A percentile compares a stretch with the other conserved stretches of the same genome.
Evolutionary conservation across 2,888 invertebrate genomes (phyloP).

Genomic region (Odontocolon sp.): DNA sequence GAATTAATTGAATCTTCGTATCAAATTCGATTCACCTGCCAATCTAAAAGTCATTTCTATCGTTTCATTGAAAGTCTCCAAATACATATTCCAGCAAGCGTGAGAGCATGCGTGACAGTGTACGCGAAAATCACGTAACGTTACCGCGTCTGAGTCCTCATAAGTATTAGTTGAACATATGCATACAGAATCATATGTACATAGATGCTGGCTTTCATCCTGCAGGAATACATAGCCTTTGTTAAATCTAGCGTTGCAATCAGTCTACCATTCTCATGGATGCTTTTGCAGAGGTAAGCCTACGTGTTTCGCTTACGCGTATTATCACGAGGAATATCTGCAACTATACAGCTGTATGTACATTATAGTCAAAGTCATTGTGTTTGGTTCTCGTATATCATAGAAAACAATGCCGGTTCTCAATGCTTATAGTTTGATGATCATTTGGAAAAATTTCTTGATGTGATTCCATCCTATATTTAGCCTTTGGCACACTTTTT

Average conservation of each 20-base stretch:
- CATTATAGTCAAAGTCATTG: too few species aligned
- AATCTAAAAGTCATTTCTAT: not conserved
- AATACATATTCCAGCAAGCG: not conserved
- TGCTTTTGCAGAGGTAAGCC: slow-evolving; percentile 64
- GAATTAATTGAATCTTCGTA: not conserved
- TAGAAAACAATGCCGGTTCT: too few species aligned
- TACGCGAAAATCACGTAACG: not conserved
- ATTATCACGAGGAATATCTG: slow-evolving; percentile 67
- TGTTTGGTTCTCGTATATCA: too few species aligned
- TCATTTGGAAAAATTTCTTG: too few species aligned
- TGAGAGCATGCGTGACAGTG: not conserved
- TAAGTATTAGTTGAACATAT: too few species aligned
- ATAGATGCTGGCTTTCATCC: slow-evolving; percentile 48
- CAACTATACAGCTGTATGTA: too few species aligned
- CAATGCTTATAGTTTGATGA: too few species aligned
- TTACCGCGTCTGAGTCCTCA: not conserved
- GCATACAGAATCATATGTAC: not conserved
- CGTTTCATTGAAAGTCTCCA: not conserved
- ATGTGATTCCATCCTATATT: too few species aligned
- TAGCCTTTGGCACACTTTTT: too few species aligned
- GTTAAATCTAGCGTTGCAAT: slow-evolving; percentile 73
- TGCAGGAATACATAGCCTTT: slow-evolving; percentile 63
- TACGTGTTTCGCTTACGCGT: slow-evolving; percentile 71
- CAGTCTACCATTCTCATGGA: slow-evolving; percentile 71
- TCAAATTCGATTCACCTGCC: not conserved